phyloP scores from a whole-genome alignment of 1,140 invertebrate species.

The Bombus confusus region DNA sequence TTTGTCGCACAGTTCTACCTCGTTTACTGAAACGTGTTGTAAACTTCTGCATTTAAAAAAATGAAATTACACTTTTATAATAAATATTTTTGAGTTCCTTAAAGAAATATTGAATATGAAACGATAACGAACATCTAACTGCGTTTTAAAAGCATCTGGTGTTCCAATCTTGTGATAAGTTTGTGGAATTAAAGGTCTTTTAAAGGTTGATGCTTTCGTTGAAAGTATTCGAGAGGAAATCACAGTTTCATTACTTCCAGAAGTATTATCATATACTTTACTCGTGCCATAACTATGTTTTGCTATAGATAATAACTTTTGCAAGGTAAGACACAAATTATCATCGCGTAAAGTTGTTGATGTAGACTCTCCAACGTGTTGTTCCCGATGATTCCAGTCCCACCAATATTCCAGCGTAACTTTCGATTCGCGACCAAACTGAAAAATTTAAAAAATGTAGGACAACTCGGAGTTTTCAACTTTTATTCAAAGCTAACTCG shows the following conservation, averaged over 20 bases:
- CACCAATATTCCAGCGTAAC: constrained; percentile 93
- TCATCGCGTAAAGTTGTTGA: constrained; percentile 65
- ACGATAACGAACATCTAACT: constrained; percentile 82
- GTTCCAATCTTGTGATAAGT: constrained; percentile 78
- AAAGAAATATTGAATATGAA: not conserved
- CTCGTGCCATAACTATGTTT: constrained; percentile 81
- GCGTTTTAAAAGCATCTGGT: constrained; percentile 83
- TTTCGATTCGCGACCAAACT: constrained; percentile 91
- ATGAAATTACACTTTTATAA: not conserved
- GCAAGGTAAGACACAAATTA: constrained; percentile 79
- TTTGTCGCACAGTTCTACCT: constrained; percentile 81
- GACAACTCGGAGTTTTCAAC: not conserved
- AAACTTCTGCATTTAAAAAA: constrained; percentile 74
- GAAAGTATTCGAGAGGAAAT: constrained; percentile 78
- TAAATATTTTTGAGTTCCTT: constrained; percentile 11
- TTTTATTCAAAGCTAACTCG: not conserved
- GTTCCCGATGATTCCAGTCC: constrained; percentile 81
- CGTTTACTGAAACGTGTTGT: constrained; percentile 81
- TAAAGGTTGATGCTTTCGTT: constrained; percentile 79
- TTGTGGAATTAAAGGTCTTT: constrained; percentile 79
- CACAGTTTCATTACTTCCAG: constrained; percentile 80
- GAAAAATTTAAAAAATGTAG: constrained; percentile 41
- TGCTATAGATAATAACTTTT: constrained; percentile 85
- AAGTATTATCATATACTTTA: constrained; percentile 78
- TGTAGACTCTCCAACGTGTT: constrained; percentile 58